Evolutionary conservation across 2,113 vertebrate genomes (phyloP), one percentile per base, ranked within the genome.

Genomic region (Hystrix brachyura): DNA sequence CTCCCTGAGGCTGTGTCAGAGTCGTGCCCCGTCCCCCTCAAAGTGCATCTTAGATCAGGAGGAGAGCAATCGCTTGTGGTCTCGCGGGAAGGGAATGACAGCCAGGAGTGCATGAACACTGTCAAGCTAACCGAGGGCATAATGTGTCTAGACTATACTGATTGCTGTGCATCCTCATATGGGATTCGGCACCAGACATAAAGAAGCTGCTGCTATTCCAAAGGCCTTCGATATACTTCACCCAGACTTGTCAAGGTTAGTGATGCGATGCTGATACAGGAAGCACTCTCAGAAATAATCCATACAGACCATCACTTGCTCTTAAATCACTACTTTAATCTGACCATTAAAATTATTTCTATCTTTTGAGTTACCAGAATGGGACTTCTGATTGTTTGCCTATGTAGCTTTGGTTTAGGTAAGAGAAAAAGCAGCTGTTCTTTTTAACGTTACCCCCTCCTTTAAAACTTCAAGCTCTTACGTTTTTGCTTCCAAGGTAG

Each of bases 401-500:
- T 43, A 60, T 11, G 59, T 53, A 64, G 38, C 34, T 95, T 78
- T 79, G 57, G 53, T 92, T 62, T 46, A 90, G 32, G 46, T 43
- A 87, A 95, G 59, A 91, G 32, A 48, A 62, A 62, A 69, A 79
- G 38, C n/a, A 78, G 18, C 11, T 55, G 51, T 80, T 55, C 57
- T 62, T 78, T 81, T 93, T 23, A 87, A 23, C 34, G 48, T 14
- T 25, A 57, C 59, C 65, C 21, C 46, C 32, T 71, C 69, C 43
- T 80, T 79, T 65, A 85, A 83, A 87, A 78, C 3, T 25, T 53
- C 6, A 1, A 46, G 83, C 0, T 79, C 99, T 99, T 98, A 99
- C 99, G 0, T 98, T 99, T 99, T 98, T 99, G 98, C 99, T 99
- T 98, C 99, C 99, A 0, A 99, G 98, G 97, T 99, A 99, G 46